Evolutionary conservation across 1,140 invertebrate species (phyloP), one percentile per base, ranked within the genome.

Genomic region (Solen grandis): DNA sequence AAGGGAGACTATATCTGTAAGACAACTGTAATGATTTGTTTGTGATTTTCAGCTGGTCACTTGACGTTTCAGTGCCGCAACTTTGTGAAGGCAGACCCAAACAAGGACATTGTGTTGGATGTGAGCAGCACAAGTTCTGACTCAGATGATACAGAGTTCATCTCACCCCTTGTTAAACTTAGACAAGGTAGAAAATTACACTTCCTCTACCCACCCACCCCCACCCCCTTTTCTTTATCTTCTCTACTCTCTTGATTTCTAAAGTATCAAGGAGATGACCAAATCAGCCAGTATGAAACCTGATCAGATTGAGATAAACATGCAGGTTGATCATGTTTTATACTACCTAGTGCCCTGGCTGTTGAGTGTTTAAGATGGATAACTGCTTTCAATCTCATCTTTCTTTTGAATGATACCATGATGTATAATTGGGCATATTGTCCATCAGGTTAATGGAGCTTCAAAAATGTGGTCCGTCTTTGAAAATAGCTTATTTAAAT

Each of bases 61-160:
- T 94, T 99, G 85, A 99, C 98, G 19, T 99, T 96, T 92, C 97
- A 99, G 91, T 99, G 98, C 91, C 93, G 97, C 86, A 99, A 99
- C 91, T 99, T 99, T 92, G 95, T 99, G 41, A 97, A 98, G 94
- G 95, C 97, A 81, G 96, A 96, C 86, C 95, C 95, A 4, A 92
- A 93, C 69, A 93, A 93, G 90, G 97, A 98, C 89, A 96, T 98
- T 83, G 95, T 99, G 1, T 91, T 99, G 72, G 98, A 99, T 92
- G 97, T 99, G 1, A 98, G 97, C 87, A 98, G 97, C 86, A 99
- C 98, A 19, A 98, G 97, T 84, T 98, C 97, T 82, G 93, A 93
- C 55, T 96, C 97, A 84, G 95, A 94, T 52, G 96, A 96, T 29
- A 94, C 96, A 74, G 95, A 97, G 75, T 91, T 91, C 85, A 65